phyloP scores from a whole-genome alignment of 2,888 invertebrate species.

The Eristalinus sepulchralis region DNA sequence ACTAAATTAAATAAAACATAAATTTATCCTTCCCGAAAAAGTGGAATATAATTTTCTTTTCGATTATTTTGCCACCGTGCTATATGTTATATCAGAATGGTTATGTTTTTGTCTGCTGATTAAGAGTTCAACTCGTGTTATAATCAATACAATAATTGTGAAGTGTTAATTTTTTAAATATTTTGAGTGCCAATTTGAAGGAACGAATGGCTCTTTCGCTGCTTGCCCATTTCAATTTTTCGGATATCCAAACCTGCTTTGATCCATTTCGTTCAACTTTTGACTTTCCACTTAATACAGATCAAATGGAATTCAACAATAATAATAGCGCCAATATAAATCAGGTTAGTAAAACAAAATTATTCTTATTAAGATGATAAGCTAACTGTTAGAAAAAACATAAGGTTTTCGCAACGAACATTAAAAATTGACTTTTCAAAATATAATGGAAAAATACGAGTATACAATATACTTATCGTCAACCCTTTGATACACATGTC shows the following conservation, averaged over 20 bases:
- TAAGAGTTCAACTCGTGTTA: constrained; percentile 12
- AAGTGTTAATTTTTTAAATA: constrained; percentile 5
- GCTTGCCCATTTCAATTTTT: constrained; percentile 78
- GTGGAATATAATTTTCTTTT: constrained; percentile 31
- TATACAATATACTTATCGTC: too few relatives aligned
- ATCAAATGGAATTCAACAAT: constrained; percentile 79
- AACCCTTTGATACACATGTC: too few relatives aligned
- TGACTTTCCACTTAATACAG: constrained; percentile 75
- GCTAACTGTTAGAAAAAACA: too few relatives aligned
- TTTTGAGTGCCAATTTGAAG: constrained; percentile 9
- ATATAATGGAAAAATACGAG: too few relatives aligned
- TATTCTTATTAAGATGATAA: too few relatives aligned
- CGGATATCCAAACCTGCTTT: constrained; percentile 79
- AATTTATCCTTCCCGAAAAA: constrained; percentile 59
- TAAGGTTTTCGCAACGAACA: too few relatives aligned
- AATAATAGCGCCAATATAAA: constrained; percentile 63
- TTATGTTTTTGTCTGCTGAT: background rate
- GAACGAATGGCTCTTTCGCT: constrained; percentile 81
- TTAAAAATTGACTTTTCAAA: too few relatives aligned
- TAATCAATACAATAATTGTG: background rate
- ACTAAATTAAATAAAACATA: constrained; percentile 48
- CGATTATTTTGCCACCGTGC: background rate
- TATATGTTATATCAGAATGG: background rate
- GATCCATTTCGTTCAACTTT: constrained; percentile 76
- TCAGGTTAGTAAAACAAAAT: constrained; percentile 62